Evolutionary conservation across 2,797 vertebrate species (phyloP).

Genomic region (Ceryle rudis): DNA sequence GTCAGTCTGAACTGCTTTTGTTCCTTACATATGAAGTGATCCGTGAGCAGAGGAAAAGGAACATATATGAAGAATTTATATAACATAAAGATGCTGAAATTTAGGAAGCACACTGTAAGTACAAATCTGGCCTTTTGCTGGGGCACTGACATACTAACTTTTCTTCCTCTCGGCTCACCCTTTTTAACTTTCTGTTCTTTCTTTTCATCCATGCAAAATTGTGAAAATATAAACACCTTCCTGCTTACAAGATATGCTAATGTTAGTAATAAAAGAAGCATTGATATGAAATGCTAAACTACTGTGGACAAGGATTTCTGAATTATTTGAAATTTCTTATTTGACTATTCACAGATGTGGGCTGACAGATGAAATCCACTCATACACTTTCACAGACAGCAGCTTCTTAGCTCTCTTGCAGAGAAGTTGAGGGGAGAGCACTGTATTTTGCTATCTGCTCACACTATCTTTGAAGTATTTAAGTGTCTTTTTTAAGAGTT

Average conservation of each 20-base stretch:
- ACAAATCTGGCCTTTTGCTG: neutral
- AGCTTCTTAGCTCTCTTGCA: neutral
- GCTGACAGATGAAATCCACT: neutral
- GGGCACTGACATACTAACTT: neutral
- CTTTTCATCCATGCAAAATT: neutral
- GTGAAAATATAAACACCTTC: neutral
- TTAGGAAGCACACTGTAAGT: neutral
- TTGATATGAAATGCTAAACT: neutral
- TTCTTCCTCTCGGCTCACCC: neutral
- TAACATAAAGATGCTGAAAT: neutral
- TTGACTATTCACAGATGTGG: neutral
- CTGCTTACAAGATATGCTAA: neutral
- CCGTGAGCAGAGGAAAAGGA: neutral
- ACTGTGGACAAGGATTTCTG: neutral
- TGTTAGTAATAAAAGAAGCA: neutral
- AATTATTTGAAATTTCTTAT: neutral
- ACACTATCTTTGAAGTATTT: neutral
- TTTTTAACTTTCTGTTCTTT: neutral
- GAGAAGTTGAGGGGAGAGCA: neutral
- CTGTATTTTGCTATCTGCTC: neutral
- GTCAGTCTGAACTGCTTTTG: neutral
- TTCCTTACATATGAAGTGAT: neutral
- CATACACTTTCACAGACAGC: neutral
- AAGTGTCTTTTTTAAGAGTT: neutral
- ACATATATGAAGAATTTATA: neutral